Evolutionary conservation across 2,113 vertebrate species (phyloP).

Genomic region (Cololabis saira): DNA sequence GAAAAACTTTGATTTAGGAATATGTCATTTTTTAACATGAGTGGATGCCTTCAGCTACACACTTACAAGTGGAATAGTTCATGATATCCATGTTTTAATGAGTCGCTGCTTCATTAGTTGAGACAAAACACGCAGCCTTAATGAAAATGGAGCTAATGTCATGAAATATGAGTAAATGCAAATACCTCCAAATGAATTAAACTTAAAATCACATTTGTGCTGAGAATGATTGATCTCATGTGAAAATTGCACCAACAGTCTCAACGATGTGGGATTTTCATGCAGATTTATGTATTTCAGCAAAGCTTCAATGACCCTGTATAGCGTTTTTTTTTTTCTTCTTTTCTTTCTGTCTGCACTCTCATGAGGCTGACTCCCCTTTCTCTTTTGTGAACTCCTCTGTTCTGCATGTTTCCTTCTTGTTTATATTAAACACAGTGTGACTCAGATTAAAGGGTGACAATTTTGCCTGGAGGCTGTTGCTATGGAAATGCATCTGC

Average conservation of each 20-base stretch:
- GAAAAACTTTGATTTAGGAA: constrained; percentile 1
- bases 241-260: neutral
- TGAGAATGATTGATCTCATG: neutral
- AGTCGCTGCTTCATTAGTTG: constrained; percentile 18
- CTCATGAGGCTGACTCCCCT: constrained; percentile 12
- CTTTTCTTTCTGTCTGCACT: neutral
- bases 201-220: neutral
- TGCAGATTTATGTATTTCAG: neutral
- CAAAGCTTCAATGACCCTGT: neutral
- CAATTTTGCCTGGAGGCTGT: constrained; percentile 80
- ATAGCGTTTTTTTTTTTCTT: neutral
- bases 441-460: constrained; percentile 81
- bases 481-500: constrained; percentile 84
- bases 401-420: constrained; percentile 59
- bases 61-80: neutral
- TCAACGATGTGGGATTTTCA: neutral
- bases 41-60: neutral
- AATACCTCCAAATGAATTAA: constrained; percentile 34
- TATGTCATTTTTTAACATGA: neutral
- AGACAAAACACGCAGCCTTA: constrained; percentile 10
- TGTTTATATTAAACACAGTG: constrained; percentile 81
- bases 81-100: constrained; percentile 10
- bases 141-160: constrained; percentile 37
- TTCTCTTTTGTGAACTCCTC: constrained; percentile 23
- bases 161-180: constrained; percentile 45